phyloP scores from a whole-genome alignment of 2,113 vertebrate genomes.

The Neotragus pygmaeus region DNA sequence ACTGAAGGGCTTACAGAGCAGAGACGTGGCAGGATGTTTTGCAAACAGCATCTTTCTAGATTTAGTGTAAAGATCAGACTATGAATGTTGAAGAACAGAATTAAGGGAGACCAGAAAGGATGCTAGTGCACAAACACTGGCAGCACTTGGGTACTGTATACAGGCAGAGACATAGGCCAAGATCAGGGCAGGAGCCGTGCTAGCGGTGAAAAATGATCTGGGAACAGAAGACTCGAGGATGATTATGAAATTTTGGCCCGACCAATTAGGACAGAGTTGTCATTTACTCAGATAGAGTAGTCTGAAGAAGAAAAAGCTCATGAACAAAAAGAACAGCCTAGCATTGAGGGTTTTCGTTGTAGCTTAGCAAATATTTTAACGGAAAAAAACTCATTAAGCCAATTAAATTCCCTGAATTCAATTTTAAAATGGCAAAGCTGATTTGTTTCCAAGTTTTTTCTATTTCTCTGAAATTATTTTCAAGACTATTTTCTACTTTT shows the following conservation, averaged over 20 bases:
- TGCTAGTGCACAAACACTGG: neutral
- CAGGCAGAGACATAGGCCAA: neutral
- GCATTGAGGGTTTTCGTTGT: neutral
- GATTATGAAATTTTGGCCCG: neutral
- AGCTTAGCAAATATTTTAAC: neutral
- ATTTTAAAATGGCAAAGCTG: neutral
- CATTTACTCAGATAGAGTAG: neutral
- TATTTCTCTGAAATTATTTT: neutral
- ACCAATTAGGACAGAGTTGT: neutral
- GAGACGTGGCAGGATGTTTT: neutral
- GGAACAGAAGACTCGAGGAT: neutral
- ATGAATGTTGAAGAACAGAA: neutral
- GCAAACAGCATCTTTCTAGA: neutral
- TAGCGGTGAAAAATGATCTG: neutral
- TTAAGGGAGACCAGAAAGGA: neutral
- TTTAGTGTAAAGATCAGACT: neutral
- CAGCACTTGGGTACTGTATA: neutral
- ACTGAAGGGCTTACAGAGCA: neutral
- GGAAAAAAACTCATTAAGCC: neutral
- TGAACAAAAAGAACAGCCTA: neutral
- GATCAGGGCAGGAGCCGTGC: neutral
- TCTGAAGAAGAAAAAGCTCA: neutral
- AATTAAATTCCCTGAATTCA: conserved; percentile 11
- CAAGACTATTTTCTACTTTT: neutral
- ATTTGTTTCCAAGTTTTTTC: neutral